Conservation (phyloP, 1,140 invertebrate species). For the Diachasmimorpha longicaudata region DNA sequence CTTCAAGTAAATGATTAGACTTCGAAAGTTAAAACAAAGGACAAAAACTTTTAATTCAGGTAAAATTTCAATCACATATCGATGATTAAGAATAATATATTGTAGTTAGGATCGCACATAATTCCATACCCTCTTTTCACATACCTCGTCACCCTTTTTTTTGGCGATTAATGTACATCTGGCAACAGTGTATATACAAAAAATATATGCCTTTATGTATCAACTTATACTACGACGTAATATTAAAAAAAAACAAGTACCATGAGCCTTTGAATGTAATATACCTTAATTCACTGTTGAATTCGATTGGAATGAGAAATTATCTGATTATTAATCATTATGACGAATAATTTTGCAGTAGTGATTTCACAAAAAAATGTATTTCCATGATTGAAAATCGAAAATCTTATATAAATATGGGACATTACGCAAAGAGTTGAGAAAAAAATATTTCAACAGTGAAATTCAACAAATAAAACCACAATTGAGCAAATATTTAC, state of each 20-base stretch:
- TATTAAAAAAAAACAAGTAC: not conserved
- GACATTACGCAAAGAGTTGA: not conserved
- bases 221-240: not conserved
- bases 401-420: too few species aligned
- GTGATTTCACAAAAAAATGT: too few species aligned
- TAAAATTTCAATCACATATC: not conserved
- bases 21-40: not conserved
- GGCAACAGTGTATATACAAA: conserved; percentile 6
- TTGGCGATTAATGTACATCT: not conserved
- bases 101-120: not conserved
- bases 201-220: not conserved
- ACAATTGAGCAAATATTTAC: not conserved
- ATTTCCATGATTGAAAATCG: too few species aligned
- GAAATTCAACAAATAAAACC: not conserved
- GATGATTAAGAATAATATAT: not conserved
- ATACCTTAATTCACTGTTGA: not conserved
- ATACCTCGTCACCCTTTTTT: not conserved
- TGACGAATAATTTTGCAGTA: too few species aligned
- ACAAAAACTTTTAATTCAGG: not conserved
- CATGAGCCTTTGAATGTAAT: not conserved
- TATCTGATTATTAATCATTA: too few species aligned
- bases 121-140: not conserved
- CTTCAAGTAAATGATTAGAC: not conserved
- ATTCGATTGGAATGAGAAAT: not conserved
- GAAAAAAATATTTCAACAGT: not conserved